phyloP scores from a whole-genome alignment of 2,113 vertebrate genomes.

The Trogon surrucura region DNA sequence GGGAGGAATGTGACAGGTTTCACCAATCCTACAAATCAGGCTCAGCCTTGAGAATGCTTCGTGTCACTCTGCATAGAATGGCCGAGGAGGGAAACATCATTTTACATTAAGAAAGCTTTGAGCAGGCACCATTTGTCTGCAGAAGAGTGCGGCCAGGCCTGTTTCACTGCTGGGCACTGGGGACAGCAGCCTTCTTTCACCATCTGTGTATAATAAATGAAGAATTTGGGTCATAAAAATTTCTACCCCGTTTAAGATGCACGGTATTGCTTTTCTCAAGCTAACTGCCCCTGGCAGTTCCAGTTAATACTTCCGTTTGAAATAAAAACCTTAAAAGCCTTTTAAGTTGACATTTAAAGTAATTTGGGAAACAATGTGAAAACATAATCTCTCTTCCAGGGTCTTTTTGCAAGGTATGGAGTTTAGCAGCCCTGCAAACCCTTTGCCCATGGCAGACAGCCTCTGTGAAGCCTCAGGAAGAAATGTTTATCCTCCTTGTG shows the following conservation, averaged over 20 bases:
- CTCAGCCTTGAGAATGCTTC: background rate
- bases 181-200: constrained; percentile 65
- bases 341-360: constrained; percentile 76
- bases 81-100: background rate
- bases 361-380: constrained; percentile 77
- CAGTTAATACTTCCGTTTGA: constrained; percentile 80
- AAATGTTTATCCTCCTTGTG: background rate
- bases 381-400: constrained; percentile 68
- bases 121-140: background rate
- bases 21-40: background rate
- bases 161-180: constrained; percentile 36
- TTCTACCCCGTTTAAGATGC: constrained; percentile 78
- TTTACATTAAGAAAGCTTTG: background rate
- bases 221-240: constrained; percentile 81
- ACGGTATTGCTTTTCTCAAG: constrained; percentile 77
- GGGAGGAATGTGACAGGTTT: background rate
- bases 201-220: constrained; percentile 78
- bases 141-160: background rate
- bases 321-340: constrained; percentile 75
- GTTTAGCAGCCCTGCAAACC: background rate
- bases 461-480: background rate
- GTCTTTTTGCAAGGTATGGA: constrained; percentile 60
- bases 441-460: background rate
- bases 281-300: constrained; percentile 77
- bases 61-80: background rate